Base-by-base conservation (phyloP, 2,888 invertebrate species). In the Carterocephalus palaemon region DNA sequence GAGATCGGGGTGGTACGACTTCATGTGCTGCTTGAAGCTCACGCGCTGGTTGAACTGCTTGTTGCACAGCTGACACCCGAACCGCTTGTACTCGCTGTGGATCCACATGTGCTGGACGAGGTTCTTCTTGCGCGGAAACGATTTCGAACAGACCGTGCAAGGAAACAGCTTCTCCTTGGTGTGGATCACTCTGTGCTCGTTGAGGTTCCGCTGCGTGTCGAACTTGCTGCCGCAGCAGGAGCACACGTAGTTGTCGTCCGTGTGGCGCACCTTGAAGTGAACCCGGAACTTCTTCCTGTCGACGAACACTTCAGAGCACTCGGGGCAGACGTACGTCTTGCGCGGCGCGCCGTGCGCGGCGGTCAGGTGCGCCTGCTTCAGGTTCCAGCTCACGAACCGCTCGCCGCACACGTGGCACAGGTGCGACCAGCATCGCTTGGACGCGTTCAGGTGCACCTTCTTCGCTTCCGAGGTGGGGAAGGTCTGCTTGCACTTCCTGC, bases 121-220 rank as follows among this genome's bases (percentile, higher is more conserved):
- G 56, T 79, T 80, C 58, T 82, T 82, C 54, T 80, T 79, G 4
- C 80, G 64, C 1, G 84, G 68, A 51, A 83, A 86, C 1, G 72
- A 63, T 56, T 85, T 86, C 0, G 74, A 62, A 48, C 90, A 90
- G 0, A 85, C 74, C 0, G 81, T 74, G 53, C 90, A 90, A 0
- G 79, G 73, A 26, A 78, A 86, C 1, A 78, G 61, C 39, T 85
- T 88, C 46, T 88, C 88, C 51, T 84, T 82, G 2, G 89, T 88
- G 52, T 90, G 90, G 1, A 83, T 81, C 2, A 88, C 83, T 38
- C 76, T 75, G 48, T 89, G 89, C 6, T 88, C 79, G 12, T 77
- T 73, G 3, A 80, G 56, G 20, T 61, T 67, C 12, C 69, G 64
- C 53, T 76, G 75, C 0, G 77, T 71, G 4, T 70, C 72, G 39